Evolutionary conservation across 2,888 invertebrate species (phyloP).

Genomic region (Resseliella maxima): DNA sequence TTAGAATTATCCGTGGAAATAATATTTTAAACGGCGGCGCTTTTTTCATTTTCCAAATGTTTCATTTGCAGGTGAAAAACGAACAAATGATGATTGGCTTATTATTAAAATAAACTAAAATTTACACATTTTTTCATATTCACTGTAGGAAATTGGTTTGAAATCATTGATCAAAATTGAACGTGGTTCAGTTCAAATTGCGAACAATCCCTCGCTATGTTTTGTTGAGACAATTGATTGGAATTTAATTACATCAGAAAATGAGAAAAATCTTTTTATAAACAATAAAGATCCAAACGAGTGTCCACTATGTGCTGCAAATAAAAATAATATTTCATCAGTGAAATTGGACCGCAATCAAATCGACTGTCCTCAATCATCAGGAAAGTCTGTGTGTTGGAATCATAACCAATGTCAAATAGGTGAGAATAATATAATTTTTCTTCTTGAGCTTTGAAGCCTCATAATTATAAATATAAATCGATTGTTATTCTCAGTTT

Average conservation of each 20-base stretch:
- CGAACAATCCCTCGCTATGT: constrained; percentile 90
- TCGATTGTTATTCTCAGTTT: constrained; percentile 88
- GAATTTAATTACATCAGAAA: constrained; percentile 79
- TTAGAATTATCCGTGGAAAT: constrained; percentile 91
- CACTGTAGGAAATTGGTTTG: constrained; percentile 83
- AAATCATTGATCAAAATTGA: constrained; percentile 82
- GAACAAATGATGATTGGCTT: no score
- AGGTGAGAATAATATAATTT: no score
- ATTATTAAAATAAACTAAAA: no score
- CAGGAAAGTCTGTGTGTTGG: constrained; percentile 77
- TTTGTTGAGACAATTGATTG: constrained; percentile 93
- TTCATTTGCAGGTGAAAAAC: constrained; percentile 68
- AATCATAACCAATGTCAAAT: constrained; percentile 82
- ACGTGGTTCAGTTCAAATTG: constrained; percentile 88
- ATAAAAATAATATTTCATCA: constrained; percentile 40
- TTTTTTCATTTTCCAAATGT: constrained; percentile 88
- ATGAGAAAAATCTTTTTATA: constrained; percentile 65
- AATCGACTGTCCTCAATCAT: constrained; percentile 61
- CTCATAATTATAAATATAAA: no score
- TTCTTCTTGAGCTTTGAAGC: no score
- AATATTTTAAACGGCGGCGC: constrained; percentile 87
- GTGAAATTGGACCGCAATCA: constrained; percentile 57
- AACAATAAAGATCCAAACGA: constrained; percentile 74
- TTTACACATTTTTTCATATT: not conserved
- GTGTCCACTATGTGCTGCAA: constrained; percentile 75